A percentile compares a stretch with the other conserved stretches of the same genome.
Evolutionary conservation across 2,113 vertebrate genomes (phyloP).

Genomic region (Dendropsophus ebraccatus): DNA sequence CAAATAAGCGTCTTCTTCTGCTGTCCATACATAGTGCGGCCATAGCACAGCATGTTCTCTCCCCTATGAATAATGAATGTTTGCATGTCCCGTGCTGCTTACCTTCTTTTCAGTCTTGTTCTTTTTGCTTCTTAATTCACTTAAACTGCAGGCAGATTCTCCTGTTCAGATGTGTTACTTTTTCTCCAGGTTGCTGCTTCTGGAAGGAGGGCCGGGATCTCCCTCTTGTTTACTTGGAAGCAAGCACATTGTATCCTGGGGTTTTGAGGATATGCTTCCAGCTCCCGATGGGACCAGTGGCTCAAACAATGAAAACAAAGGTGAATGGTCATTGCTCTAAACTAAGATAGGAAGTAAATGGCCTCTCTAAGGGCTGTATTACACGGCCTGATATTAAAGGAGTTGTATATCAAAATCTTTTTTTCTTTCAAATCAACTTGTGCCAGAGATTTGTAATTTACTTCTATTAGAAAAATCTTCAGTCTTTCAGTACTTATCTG

Average conservation of each 20-base stretch:
- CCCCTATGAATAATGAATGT: not conserved
- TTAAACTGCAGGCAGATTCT: not conserved
- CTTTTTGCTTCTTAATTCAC: not conserved
- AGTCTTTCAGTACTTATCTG: no score
- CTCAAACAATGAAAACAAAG: slow-evolving; percentile 90
- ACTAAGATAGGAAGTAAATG: no score
- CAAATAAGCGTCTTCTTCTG: not conserved
- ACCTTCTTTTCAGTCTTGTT: not conserved
- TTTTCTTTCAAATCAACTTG: no score
- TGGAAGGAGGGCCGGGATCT: slow-evolving; percentile 96
- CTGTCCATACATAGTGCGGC: not conserved
- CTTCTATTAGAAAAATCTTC: no score
- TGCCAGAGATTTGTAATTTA: no score
- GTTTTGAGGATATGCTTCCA: slow-evolving; percentile 97
- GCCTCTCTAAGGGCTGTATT: no score
- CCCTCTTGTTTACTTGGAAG: slow-evolving; percentile 94
- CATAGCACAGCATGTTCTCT: not conserved
- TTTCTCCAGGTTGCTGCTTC: slow-evolving; percentile 85
- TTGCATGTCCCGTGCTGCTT: not conserved
- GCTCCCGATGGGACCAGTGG: slow-evolving; percentile 87
- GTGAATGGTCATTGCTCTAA: slow-evolving; percentile 66
- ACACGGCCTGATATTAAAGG: no score
- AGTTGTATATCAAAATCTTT: no score
- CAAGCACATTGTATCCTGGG: slow-evolving; percentile 97
- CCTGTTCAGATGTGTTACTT: not conserved